A percentile compares a stretch with the other conserved stretches of the same genome.
These are phyloP conservation scores for Zygogramma bicolorata DNA, from an alignment of 2,888 invertebrate species.

Conservation along the genomic window DNA sequence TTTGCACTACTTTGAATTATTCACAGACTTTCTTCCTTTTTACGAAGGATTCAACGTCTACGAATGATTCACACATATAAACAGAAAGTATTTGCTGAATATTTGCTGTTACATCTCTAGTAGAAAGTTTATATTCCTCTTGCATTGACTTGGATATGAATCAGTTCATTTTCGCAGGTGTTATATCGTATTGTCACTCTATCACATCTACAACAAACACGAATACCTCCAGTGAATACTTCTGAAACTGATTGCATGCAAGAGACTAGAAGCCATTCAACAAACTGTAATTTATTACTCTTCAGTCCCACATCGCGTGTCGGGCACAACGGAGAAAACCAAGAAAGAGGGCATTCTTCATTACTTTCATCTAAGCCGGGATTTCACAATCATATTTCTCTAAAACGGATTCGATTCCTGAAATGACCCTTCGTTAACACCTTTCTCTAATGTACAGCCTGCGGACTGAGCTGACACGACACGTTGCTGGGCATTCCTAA, in stretches of 20 bases:
- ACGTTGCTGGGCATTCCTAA: conserved; percentile 10
- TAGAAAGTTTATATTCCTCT: too few relatives aligned
- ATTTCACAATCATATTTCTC: neutral
- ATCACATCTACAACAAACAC: too few relatives aligned
- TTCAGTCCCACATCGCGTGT: neutral
- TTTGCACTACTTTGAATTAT: too few relatives aligned
- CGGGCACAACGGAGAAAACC: neutral
- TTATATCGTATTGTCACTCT: too few relatives aligned
- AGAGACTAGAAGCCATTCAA: neutral
- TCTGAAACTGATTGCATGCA: neutral
- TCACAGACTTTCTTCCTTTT: too few relatives aligned
- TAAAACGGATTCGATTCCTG: neutral
- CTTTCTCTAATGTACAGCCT: neutral
- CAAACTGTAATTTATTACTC: neutral
- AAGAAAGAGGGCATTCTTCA: neutral
- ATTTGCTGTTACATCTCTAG: too few relatives aligned
- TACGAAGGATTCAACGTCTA: too few relatives aligned
- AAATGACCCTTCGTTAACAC: neutral
- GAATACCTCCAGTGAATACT: too few relatives aligned
- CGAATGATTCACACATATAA: too few relatives aligned
- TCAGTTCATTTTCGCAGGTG: too few relatives aligned
- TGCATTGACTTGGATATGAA: too few relatives aligned
- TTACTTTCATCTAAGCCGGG: neutral
- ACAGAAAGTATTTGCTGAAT: too few relatives aligned
- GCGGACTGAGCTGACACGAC: conserved; percentile 6